Conservation (phyloP, 2,888 invertebrate species). For the Diabrotica balteata region DNA sequence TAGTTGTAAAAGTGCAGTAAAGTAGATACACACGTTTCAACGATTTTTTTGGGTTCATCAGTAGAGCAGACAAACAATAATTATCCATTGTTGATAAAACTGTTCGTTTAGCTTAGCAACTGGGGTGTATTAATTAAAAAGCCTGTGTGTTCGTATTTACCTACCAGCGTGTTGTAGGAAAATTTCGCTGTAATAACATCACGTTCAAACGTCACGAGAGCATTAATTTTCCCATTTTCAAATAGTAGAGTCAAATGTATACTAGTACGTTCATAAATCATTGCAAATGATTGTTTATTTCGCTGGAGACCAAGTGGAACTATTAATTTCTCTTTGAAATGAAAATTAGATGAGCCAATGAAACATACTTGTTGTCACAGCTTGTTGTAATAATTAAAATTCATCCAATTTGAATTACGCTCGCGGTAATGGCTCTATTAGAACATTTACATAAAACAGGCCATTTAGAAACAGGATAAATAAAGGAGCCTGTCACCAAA, state of each 20-base stretch:
- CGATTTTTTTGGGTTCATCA: too few species aligned
- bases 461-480: too few species aligned
- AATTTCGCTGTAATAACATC: conserved; percentile 12
- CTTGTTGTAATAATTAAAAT: too few species aligned
- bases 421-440: too few species aligned
- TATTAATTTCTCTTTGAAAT: conserved; percentile 28
- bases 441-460: too few species aligned
- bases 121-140: conserved; percentile 6
- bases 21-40: too few species aligned
- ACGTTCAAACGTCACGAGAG: conserved; percentile 14
- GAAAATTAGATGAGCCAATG: conserved; percentile 12
- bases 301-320: conserved; percentile 24
- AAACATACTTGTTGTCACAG: too few species aligned
- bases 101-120: conserved; percentile 1
- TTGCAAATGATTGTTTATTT: conserved; percentile 16
- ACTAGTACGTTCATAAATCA: conserved; percentile 16
- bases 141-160: conserved; percentile 4
- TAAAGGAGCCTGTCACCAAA: too few species aligned
- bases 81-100: conserved; percentile 3
- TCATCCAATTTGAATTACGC: too few species aligned
- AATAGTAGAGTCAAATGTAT: conserved; percentile 5
- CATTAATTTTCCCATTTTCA: conserved; percentile 13
- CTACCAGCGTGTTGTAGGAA: conserved; percentile 6
- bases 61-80: not conserved
- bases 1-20: too few species aligned